These are phyloP conservation scores for Peromyscus aztecus DNA, from an alignment of 2,797 vertebrate genomes.

Conservation along the genomic window DNA sequence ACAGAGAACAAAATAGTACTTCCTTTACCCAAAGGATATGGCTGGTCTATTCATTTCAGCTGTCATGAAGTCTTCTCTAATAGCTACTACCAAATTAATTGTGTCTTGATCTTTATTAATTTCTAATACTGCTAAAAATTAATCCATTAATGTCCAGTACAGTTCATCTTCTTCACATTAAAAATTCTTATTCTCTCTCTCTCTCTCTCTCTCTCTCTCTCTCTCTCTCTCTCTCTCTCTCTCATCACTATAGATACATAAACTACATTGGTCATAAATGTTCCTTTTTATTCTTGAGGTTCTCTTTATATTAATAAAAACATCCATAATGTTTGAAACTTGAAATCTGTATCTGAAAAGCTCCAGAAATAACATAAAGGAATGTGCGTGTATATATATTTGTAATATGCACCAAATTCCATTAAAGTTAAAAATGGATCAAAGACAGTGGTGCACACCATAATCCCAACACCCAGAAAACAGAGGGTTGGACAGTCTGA, in stretches of 20 bases:
- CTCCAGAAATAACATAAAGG: neutral
- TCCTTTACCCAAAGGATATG: neutral
- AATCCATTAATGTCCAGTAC: conserved; percentile 27
- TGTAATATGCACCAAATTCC: neutral
- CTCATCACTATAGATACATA: neutral
- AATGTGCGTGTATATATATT: neutral
- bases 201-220: neutral
- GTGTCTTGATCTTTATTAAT: conserved; percentile 26
- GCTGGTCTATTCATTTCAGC: neutral
- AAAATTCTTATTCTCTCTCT: conserved; percentile 42
- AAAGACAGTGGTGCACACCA: neutral
- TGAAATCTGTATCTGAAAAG: conserved; percentile 21
- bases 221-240: neutral
- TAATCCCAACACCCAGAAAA: neutral
- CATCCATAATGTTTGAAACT: neutral
- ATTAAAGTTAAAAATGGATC: neutral
- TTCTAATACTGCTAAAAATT: conserved; percentile 57
- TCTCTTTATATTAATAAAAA: conserved; percentile 26
- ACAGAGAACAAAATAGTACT: neutral
- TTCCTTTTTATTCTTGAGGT: conserved; percentile 29
- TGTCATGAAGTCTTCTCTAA: conserved; percentile 27
- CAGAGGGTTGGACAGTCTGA: neutral
- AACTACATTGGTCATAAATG: neutral
- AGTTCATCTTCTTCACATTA: conserved; percentile 50
- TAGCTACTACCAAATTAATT: conserved; percentile 24